Base-by-base conservation (phyloP, 2,797 vertebrate species). In the Acanthiza pusilla region DNA sequence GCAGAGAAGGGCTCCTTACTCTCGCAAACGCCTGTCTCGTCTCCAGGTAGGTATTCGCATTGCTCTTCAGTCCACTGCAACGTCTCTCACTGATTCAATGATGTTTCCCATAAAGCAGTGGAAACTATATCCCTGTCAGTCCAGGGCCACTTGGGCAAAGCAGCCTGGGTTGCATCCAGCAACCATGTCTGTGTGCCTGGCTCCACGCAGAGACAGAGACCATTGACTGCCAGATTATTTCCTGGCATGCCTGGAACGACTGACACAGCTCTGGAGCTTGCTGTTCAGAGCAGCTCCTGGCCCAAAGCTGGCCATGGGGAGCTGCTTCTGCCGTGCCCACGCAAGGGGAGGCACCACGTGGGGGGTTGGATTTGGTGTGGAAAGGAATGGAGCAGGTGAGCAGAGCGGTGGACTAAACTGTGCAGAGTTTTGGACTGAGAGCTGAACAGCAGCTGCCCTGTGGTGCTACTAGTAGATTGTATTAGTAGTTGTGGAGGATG, bases 81-180 rank as follows among this genome's bases (percentile, higher is more conserved):
- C 0, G 0, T 30, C n/a, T 11, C 1, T 16, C 3, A 67, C 26
- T 4, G 9, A 48, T 66, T 79, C 42, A 20, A 0, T 4, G 23
- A 4, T 16, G 10, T 48, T 70, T 74, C 30, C 57, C 38, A 20
- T 12, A 8, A 30, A 50, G 36, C n/a, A 36, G 16, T n/a, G 15
- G 45, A 34, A 17, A 36, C 15, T 17, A 2, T 13, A 11, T 45
- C 63, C 25, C 43, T 32, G 14, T 51, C 32, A 47, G 14, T 26
- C 10, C 11, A 4, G 29, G 55, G 29, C 43, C 47, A n/a, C 70
- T 63, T 47, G 36, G 29, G 26, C 40, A 55, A n/a, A 65, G 54
- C 57, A 90, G 13, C 43, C 34, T 1, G 2, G 34, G 26, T 21
- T 50, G 50, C 63, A 45, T 54, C 21, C 48, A 42, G 29, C 51